Evolutionary conservation across 2,888 invertebrate species (phyloP).

Genomic region (Heteromurus nitidus): DNA sequence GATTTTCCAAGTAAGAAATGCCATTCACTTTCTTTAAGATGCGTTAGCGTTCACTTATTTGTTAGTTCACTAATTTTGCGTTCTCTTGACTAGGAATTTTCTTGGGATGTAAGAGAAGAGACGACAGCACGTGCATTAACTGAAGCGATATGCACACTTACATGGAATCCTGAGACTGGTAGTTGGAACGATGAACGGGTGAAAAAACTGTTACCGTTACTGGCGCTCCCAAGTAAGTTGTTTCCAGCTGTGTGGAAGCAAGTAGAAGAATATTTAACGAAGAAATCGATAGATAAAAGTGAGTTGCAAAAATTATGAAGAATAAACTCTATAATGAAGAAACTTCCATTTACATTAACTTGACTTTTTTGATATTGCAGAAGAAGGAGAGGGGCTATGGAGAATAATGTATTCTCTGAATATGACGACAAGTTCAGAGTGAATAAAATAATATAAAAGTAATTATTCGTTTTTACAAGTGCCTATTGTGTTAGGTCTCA

Average conservation of each 20-base stretch:
- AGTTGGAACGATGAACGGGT: conserved; percentile 66
- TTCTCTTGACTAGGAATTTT: conserved; percentile 70
- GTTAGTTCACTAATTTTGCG: background rate
- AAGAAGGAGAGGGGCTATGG: conserved; percentile 69
- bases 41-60: no score
- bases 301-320: no score
- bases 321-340: no score
- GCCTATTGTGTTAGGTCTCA: conserved; percentile 67
- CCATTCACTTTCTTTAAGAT: background rate
- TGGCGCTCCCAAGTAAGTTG: conserved; percentile 62
- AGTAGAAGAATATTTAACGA: conserved; percentile 67
- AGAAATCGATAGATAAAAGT: conserved; percentile 68
- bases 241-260: conserved; percentile 68
- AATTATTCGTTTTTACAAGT: conserved; percentile 68
- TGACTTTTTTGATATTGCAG: conserved; percentile 62
- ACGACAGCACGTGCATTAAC: conserved; percentile 65
- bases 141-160: conserved; percentile 70
- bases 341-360: no score
- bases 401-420: conserved; percentile 65
- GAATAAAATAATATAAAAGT: conserved; percentile 45
- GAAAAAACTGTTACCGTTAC: conserved; percentile 66
- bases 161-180: conserved; percentile 63
- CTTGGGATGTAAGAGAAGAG: conserved; percentile 71
- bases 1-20: conserved; percentile 64
- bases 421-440: conserved; percentile 62